Evolutionary conservation across 2,888 invertebrate species (phyloP), one percentile per base, ranked within the genome.

Genomic region (Rhingia rostrata): DNA sequence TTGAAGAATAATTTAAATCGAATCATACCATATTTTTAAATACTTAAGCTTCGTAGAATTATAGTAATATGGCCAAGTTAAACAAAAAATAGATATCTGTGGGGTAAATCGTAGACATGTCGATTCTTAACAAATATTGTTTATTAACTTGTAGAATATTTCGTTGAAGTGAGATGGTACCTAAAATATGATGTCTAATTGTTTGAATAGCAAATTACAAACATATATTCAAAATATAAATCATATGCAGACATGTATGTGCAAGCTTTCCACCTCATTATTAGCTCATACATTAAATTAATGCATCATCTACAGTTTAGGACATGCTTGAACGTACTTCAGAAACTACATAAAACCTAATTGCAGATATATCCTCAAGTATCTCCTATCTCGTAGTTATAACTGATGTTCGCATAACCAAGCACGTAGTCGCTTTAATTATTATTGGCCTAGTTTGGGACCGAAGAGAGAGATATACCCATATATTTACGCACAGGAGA

Each of bases 401-500:
- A 70, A 54, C 47, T 54, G 70, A 60, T 77, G 60, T 49, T 43
- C 58, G 56, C 41, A 49, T 70, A 77, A 51, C 75, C 74, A 74
- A 63, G 87, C 89, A 88, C 88, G 89, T 90, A 89, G 86, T 86
- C 87, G 87, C 86, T 89, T 90, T 89, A 90, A 89, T 89, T 89
- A 87, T 88, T 88, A 88, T 88, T 89, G 89, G 87, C 89, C 89
- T 86, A 89, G 88, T 88, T 89, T 86, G 73, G 37, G 73, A 45
- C 45, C 30, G 33, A 61, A 37, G 14, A 45, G 47, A 61, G 60
- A 60, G 43, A 33, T 41, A 66, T 49, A 49, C 43, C 66, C 30
- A 61, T 53, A 43, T 61, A 14, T 47, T 58, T 60, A 47, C 33
- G 5, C 30, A 45, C 32, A 53, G 30, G 22, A 39, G 43, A 47